Conservation (phyloP, 2,888 invertebrate species). For the Lomographa bimaculata region DNA sequence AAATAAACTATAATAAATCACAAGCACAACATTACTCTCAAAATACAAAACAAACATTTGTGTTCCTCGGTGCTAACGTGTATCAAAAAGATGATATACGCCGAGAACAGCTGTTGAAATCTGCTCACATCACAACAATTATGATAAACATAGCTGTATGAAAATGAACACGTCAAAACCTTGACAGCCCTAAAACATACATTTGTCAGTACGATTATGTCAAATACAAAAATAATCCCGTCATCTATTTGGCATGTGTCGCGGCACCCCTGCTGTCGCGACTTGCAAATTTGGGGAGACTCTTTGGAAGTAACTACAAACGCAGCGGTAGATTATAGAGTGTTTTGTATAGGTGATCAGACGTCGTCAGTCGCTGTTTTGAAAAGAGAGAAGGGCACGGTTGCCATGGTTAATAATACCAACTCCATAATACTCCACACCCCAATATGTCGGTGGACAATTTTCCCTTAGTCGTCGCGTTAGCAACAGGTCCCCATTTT, state of each 20-base stretch:
- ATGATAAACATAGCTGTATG: conserved; percentile 42
- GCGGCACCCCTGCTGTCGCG: conserved; percentile 64
- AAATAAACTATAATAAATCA: no score
- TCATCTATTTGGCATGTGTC: conserved; percentile 77
- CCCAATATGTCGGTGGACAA: conserved; percentile 43
- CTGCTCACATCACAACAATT: conserved; percentile 41
- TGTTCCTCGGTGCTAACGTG: no score
- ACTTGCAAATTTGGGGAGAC: conserved; percentile 76
- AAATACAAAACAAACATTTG: no score
- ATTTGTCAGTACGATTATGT: conserved; percentile 84
- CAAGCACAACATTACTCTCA: no score
- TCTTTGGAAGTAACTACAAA: conserved; percentile 53
- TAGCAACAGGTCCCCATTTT: conserved; percentile 68
- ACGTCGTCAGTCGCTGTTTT: conserved; percentile 70
- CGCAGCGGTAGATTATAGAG: conserved; percentile 72
- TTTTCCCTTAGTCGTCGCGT: conserved; percentile 39
- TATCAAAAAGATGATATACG: neutral
- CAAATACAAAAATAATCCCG: conserved; percentile 83
- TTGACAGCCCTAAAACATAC: conserved; percentile 73
- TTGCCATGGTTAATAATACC: conserved; percentile 80
- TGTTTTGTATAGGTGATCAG: conserved; percentile 76
- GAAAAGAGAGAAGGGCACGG: conserved; percentile 68
- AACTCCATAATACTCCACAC: conserved; percentile 48
- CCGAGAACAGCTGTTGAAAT: conserved; percentile 32
- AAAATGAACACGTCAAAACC: conserved; percentile 58